Conservation (phyloP, 2,888 invertebrate genomes). For the Agapostemon virescens region DNA sequence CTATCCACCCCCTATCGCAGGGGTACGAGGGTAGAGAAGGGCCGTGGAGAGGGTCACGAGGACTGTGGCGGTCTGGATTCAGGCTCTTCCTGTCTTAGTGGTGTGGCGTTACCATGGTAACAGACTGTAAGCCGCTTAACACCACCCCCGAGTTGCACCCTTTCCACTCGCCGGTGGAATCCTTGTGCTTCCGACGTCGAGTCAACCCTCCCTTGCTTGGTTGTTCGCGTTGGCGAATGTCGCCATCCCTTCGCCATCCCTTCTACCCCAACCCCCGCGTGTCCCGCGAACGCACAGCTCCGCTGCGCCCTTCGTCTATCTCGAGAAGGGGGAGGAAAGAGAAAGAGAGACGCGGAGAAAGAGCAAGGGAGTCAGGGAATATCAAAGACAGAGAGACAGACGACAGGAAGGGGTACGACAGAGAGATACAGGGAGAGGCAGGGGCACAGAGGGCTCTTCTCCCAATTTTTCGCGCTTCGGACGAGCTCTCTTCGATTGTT, state of each 20-base stretch:
- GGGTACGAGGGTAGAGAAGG: neutral
- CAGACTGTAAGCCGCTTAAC: constrained; percentile 80
- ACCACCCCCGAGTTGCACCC: constrained; percentile 69
- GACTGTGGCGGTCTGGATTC: constrained; percentile 66
- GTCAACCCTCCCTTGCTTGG: constrained; percentile 59
- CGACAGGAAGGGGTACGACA: no score
- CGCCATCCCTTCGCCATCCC: constrained; percentile 49
- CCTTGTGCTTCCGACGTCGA: constrained; percentile 65
- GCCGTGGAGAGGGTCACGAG: constrained; percentile 47
- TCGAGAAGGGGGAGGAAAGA: neutral
- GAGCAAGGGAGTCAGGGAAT: no score
- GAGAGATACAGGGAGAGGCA: no score
- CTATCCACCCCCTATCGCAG: constrained; percentile 35
- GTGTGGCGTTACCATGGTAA: constrained; percentile 79
- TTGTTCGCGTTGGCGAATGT: constrained; percentile 55
- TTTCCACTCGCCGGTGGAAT: constrained; percentile 56
- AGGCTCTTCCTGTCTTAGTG: constrained; percentile 74
- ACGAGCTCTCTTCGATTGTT: neutral
- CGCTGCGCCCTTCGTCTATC: constrained; percentile 42
- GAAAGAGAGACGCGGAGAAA: neutral
- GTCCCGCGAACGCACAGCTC: constrained; percentile 14
- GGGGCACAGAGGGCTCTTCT: no score
- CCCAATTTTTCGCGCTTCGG: neutral
- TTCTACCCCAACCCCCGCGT: neutral
- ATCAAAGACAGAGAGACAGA: no score